A percentile compares a stretch with the other conserved stretches of the same genome.
Evolutionary conservation across 30 jellyfish, hydroid and myxozoan genomes (phyloP).

Genomic region (Aurelia sp.): DNA sequence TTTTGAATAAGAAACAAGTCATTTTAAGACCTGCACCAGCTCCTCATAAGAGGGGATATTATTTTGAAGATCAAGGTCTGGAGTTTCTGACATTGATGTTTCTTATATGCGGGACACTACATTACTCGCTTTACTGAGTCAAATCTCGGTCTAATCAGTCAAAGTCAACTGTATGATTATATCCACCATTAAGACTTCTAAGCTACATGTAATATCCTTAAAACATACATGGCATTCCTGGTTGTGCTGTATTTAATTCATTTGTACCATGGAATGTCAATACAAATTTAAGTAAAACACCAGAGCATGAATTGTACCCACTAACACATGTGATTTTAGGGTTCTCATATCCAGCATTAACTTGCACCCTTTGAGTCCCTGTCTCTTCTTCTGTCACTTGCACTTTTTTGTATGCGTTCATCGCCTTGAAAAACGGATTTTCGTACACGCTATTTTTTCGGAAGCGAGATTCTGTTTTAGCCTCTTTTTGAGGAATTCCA

Average conservation of each 20-base stretch:
- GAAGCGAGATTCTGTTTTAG: constrained; percentile 3
- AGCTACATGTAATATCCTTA: no score
- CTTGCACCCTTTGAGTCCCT: constrained; percentile 99
- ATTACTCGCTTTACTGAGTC: no score
- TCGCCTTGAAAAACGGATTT: constrained; percentile 20
- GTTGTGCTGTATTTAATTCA: constrained; percentile 51
- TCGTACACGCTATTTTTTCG: constrained; percentile 28
- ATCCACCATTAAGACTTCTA: no score
- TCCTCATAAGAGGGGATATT: no score
- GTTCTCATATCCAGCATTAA: constrained; percentile 98
- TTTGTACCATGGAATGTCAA: constrained; percentile 93
- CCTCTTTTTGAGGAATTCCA: constrained; percentile 8
- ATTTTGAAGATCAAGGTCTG: no score
- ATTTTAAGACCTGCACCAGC: no score
- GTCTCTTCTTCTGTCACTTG: constrained; percentile 99
- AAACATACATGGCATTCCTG: constrained; percentile 68
- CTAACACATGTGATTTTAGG: constrained; percentile 93
- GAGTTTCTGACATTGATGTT: no score
- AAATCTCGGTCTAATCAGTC: no score
- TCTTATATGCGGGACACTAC: no score
- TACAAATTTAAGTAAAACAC: constrained; percentile 91
- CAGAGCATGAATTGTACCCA: constrained; percentile 91
- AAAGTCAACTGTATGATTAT: no score
- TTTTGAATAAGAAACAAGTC: no score
- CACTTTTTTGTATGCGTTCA: constrained; percentile 80